phyloP scores from a whole-genome alignment of 2,888 invertebrate genomes.

The Morpho deidamia region DNA sequence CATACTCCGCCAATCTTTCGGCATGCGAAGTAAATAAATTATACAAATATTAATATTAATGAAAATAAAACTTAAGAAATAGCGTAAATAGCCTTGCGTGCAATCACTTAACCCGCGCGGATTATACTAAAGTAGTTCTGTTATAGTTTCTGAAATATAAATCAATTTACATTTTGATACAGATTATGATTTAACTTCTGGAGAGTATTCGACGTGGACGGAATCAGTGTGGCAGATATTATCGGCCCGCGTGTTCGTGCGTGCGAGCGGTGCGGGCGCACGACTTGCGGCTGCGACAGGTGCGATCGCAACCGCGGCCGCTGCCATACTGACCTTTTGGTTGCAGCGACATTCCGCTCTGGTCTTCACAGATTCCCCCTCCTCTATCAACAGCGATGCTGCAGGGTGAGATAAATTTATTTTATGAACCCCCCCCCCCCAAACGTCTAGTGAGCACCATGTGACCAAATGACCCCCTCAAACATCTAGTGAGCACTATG shows the following conservation, averaged over 20 bases:
- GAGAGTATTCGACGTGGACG: slow-evolving; percentile 91
- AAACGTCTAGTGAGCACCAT: too few relatives aligned
- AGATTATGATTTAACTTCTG: slow-evolving; percentile 88
- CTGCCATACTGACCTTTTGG: slow-evolving; percentile 53
- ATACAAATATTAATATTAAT: too few relatives aligned
- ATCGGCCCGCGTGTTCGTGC: slow-evolving; percentile 87
- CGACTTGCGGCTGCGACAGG: slow-evolving; percentile 43
- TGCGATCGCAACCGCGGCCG: slow-evolving; percentile 36
- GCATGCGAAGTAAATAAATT: too few relatives aligned
- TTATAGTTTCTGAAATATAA: too few relatives aligned
- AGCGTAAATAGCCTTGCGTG: too few relatives aligned
- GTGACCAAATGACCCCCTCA: too few relatives aligned
- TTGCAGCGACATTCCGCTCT: slow-evolving; percentile 36
- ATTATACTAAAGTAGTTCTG: too few relatives aligned
- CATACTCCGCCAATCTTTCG: too few relatives aligned
- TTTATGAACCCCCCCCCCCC: neutral
- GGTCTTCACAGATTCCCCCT: slow-evolving; percentile 38
- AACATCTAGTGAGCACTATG: too few relatives aligned
- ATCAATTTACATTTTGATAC: neutral
- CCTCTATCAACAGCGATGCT: slow-evolving; percentile 34
- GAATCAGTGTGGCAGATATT: slow-evolving; percentile 91
- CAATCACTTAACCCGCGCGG: too few relatives aligned
- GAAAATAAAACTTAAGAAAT: too few relatives aligned
- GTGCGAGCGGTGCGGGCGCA: slow-evolving; percentile 79
- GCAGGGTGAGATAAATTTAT: slow-evolving; percentile 3